Conservation (phyloP, 2,113 vertebrate species). For the Chinchilla lanigera region DNA sequence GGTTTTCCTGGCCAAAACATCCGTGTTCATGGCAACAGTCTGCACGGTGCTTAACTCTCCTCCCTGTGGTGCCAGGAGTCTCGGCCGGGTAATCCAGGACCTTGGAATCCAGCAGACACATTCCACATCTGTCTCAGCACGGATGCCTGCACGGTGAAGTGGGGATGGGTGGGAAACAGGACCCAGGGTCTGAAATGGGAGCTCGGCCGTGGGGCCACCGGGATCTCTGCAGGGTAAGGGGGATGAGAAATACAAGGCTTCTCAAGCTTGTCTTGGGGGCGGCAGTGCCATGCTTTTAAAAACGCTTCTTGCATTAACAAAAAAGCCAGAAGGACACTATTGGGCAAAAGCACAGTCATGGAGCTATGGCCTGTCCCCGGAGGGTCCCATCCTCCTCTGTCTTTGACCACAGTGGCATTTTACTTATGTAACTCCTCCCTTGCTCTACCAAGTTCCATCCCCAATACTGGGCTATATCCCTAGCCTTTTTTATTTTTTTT, state of each 20-base stretch:
- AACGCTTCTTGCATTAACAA: background rate
- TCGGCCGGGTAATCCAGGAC: slow-evolving; percentile 89
- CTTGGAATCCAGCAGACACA: slow-evolving; percentile 90
- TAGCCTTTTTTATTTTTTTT: background rate
- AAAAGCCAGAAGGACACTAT: background rate
- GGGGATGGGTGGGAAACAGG: slow-evolving; percentile 83
- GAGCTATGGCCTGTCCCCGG: background rate
- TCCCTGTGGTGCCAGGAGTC: slow-evolving; percentile 86
- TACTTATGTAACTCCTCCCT: background rate
- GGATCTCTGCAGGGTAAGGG: background rate
- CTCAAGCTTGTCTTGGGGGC: background rate
- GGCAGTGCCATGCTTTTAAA: background rate
- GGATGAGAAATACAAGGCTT: background rate
- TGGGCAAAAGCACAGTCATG: background rate
- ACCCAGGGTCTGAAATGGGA: slow-evolving; percentile 80
- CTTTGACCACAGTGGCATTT: background rate
- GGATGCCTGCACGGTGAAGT: slow-evolving; percentile 86
- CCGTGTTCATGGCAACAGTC: slow-evolving; percentile 84
- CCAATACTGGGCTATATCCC: background rate
- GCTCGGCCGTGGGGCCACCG: background rate
- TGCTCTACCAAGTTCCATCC: too few relatives aligned
- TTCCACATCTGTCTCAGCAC: slow-evolving; percentile 92
- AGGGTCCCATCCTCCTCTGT: background rate
- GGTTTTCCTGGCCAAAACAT: slow-evolving; percentile 83
- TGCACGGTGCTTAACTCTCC: slow-evolving; percentile 83